Base-by-base conservation (phyloP, 2,888 invertebrate genomes). In the Lordiphosa andalusiaca region DNA sequence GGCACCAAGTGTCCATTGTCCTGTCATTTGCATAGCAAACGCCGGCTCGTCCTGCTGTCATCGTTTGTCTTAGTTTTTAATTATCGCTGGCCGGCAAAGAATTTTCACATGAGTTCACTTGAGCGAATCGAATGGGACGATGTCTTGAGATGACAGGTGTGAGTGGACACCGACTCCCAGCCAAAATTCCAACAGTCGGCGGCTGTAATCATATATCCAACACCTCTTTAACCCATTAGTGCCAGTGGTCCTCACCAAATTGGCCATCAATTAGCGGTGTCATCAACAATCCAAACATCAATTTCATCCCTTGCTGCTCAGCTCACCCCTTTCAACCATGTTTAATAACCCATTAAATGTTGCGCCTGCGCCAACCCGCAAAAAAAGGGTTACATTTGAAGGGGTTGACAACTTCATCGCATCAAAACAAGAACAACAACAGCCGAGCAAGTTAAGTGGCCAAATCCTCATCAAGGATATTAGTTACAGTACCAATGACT, bases 11-110 rank as follows among this genome's bases (percentile, higher is more conserved):
- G 62, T 48, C 55, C 69, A 80, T 74, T 84, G 82, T 73, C 69
- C 87, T 88, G 88, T 88, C 88, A 88, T 88, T 88, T 88, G 88
- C 88, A 88, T 86, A 83, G 85, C 82, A 76, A 86, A 85, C 84
- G 73, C 84, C 53, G 49, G 62, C 53, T 56, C 55, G 51, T 55
- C 56, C 16, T 35, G 47, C 73, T 71, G 72, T 70, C 73, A 73
- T 70, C 74, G 78, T 82, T 71, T 70, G 68, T 82, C 73, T 85
- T 75, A 72, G 76, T 74, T 76, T 75, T 85, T 86, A 86, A 85
- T 82, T 85, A 85, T 71, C 62, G 60, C 53, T 56, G 61, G 59
- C 65, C 51, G 66, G 67, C 64, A 59, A 76, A 55, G 57, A 65
- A 74, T 77, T 76, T 87, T 83, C 84, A 85, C 86, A 85, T 83